Percentiles rank a stretch among this genome's conserved stretches.
Evolutionary conservation across 2,113 vertebrate species (phyloP).

Genomic region (Dissostichus mawsoni): DNA sequence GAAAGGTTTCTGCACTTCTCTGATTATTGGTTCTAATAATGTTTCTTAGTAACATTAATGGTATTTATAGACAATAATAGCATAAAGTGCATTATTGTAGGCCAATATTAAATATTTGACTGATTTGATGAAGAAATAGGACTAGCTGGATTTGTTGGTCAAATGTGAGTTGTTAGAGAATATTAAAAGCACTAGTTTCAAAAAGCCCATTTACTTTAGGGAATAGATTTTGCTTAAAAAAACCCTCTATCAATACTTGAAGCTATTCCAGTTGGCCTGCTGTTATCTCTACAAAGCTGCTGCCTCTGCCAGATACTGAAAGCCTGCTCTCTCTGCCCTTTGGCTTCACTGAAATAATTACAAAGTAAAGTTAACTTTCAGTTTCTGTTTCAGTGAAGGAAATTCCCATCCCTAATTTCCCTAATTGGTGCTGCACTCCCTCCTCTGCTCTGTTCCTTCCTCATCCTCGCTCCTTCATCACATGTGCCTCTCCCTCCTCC

Average conservation of each 20-base stretch:
- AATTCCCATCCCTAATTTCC: background rate
- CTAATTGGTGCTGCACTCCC: background rate
- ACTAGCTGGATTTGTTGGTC: background rate
- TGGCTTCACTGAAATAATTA: constrained; percentile 1
- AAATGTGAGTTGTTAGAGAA: background rate
- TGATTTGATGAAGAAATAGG: background rate
- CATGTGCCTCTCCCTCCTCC: background rate
- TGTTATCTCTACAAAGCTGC: constrained; percentile 10
- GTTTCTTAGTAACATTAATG: too few relatives aligned
- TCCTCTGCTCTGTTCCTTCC: background rate
- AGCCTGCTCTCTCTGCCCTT: background rate
- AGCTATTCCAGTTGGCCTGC: constrained; percentile 1
- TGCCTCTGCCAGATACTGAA: constrained; percentile 2
- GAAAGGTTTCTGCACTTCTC: too few relatives aligned
- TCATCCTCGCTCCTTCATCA: constrained; percentile 10
- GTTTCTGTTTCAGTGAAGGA: constrained; percentile 16
- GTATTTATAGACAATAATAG: too few relatives aligned
- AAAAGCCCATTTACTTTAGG: background rate
- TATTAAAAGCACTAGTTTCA: background rate
- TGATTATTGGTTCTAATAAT: too few relatives aligned
- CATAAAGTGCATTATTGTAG: too few relatives aligned
- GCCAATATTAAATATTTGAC: too few relatives aligned
- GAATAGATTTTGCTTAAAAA: background rate
- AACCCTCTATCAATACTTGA: constrained; percentile 16
- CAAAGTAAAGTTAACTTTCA: constrained; percentile 24